phyloP scores from a whole-genome alignment of 1,140 invertebrate genomes.

The Drosophila ercepeae region DNA sequence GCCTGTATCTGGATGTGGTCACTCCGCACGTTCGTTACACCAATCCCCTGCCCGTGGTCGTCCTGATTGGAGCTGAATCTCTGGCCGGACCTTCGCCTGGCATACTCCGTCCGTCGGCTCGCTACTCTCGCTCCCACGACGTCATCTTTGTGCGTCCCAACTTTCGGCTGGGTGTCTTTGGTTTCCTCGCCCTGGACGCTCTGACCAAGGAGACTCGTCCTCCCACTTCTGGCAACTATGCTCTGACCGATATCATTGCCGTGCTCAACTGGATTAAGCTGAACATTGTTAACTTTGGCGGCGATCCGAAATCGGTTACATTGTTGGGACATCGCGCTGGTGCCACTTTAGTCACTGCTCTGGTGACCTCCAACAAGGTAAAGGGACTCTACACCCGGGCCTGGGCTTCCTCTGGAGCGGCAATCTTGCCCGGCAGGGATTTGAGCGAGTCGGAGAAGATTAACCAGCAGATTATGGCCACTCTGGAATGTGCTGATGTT shows the following conservation, averaged over 20 bases:
- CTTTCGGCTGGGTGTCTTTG: conserved; percentile 90
- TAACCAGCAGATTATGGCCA: conserved; percentile 86
- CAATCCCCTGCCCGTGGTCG: conserved; percentile 90
- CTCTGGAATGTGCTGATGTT: conserved; percentile 84
- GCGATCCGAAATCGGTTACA: conserved; percentile 89
- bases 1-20: conserved; percentile 91
- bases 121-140: conserved; percentile 89
- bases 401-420: conserved; percentile 90
- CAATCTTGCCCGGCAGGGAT: conserved; percentile 87
- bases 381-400: conserved; percentile 88
- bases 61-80: conserved; percentile 91
- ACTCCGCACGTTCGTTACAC: conserved; percentile 90
- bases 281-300: conserved; percentile 93
- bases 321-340: conserved; percentile 92
- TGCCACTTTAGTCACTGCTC: conserved; percentile 90
- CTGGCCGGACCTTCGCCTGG: conserved; percentile 90
- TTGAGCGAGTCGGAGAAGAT: conserved; percentile 86
- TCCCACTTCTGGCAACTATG: conserved; percentile 93
- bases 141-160: conserved; percentile 93
- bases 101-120: conserved; percentile 87
- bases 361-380: conserved; percentile 86
- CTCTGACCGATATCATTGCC: conserved; percentile 90
- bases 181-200: conserved; percentile 90
- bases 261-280: conserved; percentile 92
- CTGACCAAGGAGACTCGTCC: conserved; percentile 89